Evolutionary conservation across 1,140 invertebrate genomes (phyloP).

Genomic region (Leptopilina clavipes): DNA sequence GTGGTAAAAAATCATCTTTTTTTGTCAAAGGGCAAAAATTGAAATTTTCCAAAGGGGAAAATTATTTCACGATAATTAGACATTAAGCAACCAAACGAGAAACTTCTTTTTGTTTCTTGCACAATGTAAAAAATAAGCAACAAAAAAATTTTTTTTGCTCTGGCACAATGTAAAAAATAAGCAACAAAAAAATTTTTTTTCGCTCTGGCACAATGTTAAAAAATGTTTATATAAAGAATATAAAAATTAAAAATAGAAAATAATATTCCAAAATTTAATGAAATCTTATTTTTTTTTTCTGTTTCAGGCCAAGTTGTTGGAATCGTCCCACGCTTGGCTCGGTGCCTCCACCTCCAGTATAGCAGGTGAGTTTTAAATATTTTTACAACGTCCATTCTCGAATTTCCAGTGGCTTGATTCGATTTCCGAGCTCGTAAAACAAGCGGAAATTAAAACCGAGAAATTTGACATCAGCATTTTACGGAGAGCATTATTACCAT

Average conservation of each 20-base stretch:
- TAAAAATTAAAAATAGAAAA: not conserved
- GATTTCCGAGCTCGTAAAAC: conserved; percentile 45
- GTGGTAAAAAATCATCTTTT: not conserved
- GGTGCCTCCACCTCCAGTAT: conserved; percentile 89
- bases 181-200: not conserved
- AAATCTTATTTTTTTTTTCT: conserved; percentile 70
- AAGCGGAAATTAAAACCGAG: conserved; percentile 31
- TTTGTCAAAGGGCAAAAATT: too few species aligned
- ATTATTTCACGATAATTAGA: too few species aligned
- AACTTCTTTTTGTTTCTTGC: too few species aligned
- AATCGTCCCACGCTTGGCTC: conserved; percentile 92
- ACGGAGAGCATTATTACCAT: conserved; percentile 31
- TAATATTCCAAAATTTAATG: conserved; percentile 32
- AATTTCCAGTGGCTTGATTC: conserved; percentile 35
- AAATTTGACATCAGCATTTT: conserved; percentile 23
- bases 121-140: not conserved
- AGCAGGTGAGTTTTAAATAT: conserved; percentile 83
- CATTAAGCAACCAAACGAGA: not conserved
- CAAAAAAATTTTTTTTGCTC: not conserved
- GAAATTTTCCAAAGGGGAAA: too few species aligned
- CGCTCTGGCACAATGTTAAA: not conserved
- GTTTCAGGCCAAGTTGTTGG: conserved; percentile 91
- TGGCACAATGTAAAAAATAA: not conserved
- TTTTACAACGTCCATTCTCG: conserved; percentile 37
- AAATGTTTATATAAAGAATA: not conserved